Evolutionary conservation across 1,140 invertebrate species (phyloP).

Genomic region (Trachelipus rathkii): DNA sequence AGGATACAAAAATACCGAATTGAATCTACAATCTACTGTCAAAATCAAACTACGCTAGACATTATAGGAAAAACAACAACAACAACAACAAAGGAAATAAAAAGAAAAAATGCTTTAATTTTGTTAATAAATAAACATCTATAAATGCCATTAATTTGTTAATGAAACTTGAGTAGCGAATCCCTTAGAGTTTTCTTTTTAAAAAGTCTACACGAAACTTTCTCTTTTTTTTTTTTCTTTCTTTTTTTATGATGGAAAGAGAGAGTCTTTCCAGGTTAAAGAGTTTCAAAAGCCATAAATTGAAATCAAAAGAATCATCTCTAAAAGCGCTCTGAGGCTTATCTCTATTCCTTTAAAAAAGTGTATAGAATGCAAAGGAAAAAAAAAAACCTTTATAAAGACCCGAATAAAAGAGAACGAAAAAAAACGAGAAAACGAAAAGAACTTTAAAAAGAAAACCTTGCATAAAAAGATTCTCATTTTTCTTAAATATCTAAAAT

Average conservation of each 20-base stretch:
- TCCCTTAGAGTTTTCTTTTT: neutral
- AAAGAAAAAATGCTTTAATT: too few species aligned
- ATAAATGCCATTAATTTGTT: neutral
- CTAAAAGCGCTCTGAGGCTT: conserved; percentile 9
- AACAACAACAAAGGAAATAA: too few species aligned
- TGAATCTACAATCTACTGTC: too few species aligned
- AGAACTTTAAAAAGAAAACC: conserved; percentile 1
- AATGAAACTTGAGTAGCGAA: neutral
- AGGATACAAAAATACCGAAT: too few species aligned
- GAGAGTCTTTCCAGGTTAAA: conserved; percentile 5
- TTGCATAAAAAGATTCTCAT: neutral
- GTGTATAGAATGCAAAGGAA: conserved; percentile 1
- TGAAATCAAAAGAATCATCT: conserved; percentile 13
- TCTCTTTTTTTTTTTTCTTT: neutral
- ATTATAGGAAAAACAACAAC: too few species aligned
- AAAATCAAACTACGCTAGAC: too few species aligned
- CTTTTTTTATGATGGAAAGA: neutral
- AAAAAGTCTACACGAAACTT: neutral
- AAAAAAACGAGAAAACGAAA: neutral
- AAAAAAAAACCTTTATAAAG: conserved; percentile 1
- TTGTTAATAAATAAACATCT: too few species aligned
- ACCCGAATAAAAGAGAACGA: neutral
- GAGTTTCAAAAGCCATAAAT: conserved; percentile 11
- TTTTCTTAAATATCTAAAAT: neutral
- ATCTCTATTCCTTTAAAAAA: conserved; percentile 10